Evolutionary conservation across 2,888 invertebrate genomes (phyloP), one percentile per base, ranked within the genome.

Genomic region (Eristalis tenax): DNA sequence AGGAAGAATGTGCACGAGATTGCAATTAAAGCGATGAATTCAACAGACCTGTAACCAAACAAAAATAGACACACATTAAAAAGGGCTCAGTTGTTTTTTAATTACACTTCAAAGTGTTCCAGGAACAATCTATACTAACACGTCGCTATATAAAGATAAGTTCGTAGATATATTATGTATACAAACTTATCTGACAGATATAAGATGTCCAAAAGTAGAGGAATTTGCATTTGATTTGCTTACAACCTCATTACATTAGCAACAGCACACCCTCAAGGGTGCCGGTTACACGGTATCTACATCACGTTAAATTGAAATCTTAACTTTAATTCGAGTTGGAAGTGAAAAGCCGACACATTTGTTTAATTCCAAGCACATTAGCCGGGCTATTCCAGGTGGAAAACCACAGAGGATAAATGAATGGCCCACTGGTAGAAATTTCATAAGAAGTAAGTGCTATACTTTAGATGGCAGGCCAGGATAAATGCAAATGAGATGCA

Each of bases 1-100:
- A 97, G 95, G 93, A 97, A 97, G 90, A 97, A 94, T 1, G 97
- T 97, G 90, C 96, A 96, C 65, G 97, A 97, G 88, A 97, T 95
- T 40, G 97, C 97, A 91, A 97, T 94, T 88, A 97, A 93, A 22
- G 97, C 97, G 89, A 97, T 95, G 91, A 97, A 94, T 93, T 97
- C 97, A 91, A 96, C 97, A 77, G 97, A 97, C 93, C 97, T 97
- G 94, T 66, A 94, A 94, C 81, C 89, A 89, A 91, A 91, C 90
- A 90, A 86, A 38, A 86, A 74, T 66, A 63, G 11, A 69, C 40
- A 66, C 38, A 77, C 56, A n/a, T 65, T 63, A 26, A 40, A 63
- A 50, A 38, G 50, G 50, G 50, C 50, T 50, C 50, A 18, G 18
- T 50, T 50, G 50, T 50, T 50, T n/a, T 32, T 50, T 18, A 50